These are phyloP conservation scores for Carassius carassius DNA, from an alignment of 2,113 vertebrate genomes.

Conservation along the genomic window DNA sequence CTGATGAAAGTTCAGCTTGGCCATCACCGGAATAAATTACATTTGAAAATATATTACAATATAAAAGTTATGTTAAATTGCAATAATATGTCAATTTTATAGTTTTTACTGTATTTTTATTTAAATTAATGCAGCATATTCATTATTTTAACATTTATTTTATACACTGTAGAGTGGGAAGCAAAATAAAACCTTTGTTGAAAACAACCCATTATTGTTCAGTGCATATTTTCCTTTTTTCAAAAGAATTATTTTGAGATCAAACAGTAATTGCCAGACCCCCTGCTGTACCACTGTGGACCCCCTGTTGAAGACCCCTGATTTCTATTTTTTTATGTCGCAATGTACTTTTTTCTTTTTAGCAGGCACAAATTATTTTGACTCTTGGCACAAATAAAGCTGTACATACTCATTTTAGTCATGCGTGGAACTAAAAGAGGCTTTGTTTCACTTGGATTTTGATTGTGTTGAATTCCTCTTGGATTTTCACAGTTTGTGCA, in stretches of 20 bases:
- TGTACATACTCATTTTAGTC: constrained; percentile 2
- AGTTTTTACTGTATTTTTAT: background rate
- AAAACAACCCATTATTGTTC: background rate
- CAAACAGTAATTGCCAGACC: constrained; percentile 10
- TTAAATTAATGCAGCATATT: background rate
- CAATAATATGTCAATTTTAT: background rate
- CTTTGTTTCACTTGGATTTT: constrained; percentile 13
- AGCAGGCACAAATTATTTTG: background rate
- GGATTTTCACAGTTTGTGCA: constrained; percentile 17
- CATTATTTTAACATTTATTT: background rate
- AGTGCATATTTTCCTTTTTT: background rate
- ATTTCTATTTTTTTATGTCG: constrained; percentile 6
- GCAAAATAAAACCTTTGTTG: background rate
- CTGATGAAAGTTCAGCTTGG: too few species aligned
- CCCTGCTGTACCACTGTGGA: background rate
- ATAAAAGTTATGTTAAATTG: background rate
- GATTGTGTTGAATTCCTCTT: constrained; percentile 6
- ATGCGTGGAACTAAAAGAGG: background rate
- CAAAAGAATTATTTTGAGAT: background rate
- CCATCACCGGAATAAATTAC: too few species aligned
- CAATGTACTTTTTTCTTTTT: background rate
- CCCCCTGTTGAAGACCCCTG: background rate
- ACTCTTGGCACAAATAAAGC: constrained; percentile 8
- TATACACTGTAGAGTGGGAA: background rate
- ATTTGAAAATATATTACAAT: background rate